Evolutionary conservation across 2,888 invertebrate genomes (phyloP).

Genomic region (Drepanosiphum platanoidis): DNA sequence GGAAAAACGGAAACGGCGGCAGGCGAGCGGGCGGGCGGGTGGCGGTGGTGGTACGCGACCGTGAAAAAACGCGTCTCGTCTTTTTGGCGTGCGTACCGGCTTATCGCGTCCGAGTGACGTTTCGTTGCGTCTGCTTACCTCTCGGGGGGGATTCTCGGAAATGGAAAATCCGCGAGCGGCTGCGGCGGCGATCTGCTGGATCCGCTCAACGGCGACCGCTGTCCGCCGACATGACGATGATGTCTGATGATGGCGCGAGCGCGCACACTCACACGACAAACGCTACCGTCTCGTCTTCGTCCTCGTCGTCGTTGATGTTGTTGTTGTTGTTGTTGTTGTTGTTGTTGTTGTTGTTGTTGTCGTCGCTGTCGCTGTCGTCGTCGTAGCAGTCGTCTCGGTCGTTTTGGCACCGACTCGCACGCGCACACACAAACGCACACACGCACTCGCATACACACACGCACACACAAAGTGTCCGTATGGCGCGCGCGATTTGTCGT

Average conservation of each 20-base stretch:
- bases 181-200: neutral
- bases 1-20: neutral
- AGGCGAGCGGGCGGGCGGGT: neutral
- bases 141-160: neutral
- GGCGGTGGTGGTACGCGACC: slow-evolving; percentile 1
- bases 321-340: slow-evolving; percentile 9
- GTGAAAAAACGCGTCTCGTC: slow-evolving; percentile 16
- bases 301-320: neutral
- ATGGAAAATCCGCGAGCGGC: neutral
- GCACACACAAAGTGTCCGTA: neutral
- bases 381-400: neutral
- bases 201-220: slow-evolving; percentile 35
- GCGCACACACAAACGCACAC: neutral
- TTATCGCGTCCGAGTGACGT: neutral
- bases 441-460: neutral
- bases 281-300: neutral
- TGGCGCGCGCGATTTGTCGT: neutral
- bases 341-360: neutral
- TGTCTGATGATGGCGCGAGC: neutral
- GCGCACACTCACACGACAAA: slow-evolving; percentile 2
- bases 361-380: neutral
- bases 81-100: neutral
- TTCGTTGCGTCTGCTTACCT: slow-evolving; percentile 9
- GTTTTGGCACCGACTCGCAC: slow-evolving; percentile 28
- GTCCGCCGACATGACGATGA: slow-evolving; percentile 35